Evolutionary conservation across 2,797 vertebrate species (phyloP), one percentile per base, ranked within the genome.

Genomic region (Petrocephalus sullivani): DNA sequence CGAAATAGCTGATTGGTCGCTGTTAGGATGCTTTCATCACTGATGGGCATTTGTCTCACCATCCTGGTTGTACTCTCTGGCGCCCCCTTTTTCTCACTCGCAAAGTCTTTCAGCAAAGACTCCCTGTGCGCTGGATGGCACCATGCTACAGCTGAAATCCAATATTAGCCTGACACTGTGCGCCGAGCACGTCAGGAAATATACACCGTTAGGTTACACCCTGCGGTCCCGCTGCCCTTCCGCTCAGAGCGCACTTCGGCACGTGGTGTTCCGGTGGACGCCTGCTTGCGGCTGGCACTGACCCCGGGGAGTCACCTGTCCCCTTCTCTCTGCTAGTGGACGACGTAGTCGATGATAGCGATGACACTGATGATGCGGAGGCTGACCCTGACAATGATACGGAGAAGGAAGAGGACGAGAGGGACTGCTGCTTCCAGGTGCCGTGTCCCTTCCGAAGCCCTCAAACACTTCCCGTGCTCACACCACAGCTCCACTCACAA

Each of bases 341-440:
- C 92, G 98, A 99, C 88, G 98, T 99, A 85, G 96, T 97, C 89
- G 98, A 99, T 93, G 98, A 98, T 90, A 99, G 98, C 84, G 98
- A 99, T 88, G 98, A 99, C 94, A 98, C 98, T 0, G 98, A 99
- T 88, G 98, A 98, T 88, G 92, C 91, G 0, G 98, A 99, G 89
- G 93, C 94, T 86, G 98, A 99, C 90, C 94, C 95, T 0, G 98
- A 98, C 92, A 94, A 96, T 75, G 97, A 99, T 90, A 95, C 93
- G 0, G 98, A 99, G 91, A 97, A 96, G 85, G 98, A 98, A 85
- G 96, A 96, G 23, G 97, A 98, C 87, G 97, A 98, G 64, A 95
- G 96, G 91, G 97, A 97, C 91, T 94, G 93, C 53, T 91, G 89
- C 87, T 92, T 93, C 89, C 93, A 95, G 96, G 98, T 98, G 86